Evolutionary conservation across 2,797 vertebrate genomes (phyloP), one percentile per base, ranked within the genome.

Genomic region (Melanotaenia parkinsoni): DNA sequence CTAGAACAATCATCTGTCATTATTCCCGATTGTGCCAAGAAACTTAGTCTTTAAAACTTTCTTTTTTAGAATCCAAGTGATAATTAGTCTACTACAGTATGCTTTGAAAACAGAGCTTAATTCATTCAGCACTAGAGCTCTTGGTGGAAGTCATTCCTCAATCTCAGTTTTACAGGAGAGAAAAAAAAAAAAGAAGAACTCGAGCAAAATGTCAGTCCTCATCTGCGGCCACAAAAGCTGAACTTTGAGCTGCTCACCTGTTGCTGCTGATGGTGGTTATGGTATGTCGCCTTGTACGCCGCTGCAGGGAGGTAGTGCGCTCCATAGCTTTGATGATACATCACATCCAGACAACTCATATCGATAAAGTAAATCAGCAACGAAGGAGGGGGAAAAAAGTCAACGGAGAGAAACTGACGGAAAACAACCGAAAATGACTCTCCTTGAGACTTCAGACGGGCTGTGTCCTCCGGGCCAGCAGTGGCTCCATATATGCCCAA

Each of bases 301-400:
- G 95, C 93, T 32, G 95, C 88, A 22, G 94, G 88, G 65, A 95
- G 93, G 82, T 95, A 96, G 94, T 96, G 95, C 84, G 96, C 95
- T 91, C 95, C 96, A 96, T 96, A 96, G 88, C 95, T 94, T 87
- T 96, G 96, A 85, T 97, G 97, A 95, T 97, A 96, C 95, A 96
- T 97, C 94, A 98, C 96, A 95, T 97, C 97, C 92, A 97, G 94
- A 92, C 97, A 98, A 91, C 97, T 99, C 97, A 99, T 98, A 91
- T 95, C 95, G 91, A 92, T 88, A 70, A 79, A 90, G 65, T 80
- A 57, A 87, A 66, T 88, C 78, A 80, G 47, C 72, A 28, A 59
- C 33, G 51, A 59, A 82, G 70, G 35, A 80, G 2, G 14, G 12
- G 38, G 3, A 4, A 5, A 67, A 40, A 59, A 67, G 79, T 66